Base-by-base conservation (phyloP, 2,888 invertebrate genomes). In the Drosophila borborema region DNA sequence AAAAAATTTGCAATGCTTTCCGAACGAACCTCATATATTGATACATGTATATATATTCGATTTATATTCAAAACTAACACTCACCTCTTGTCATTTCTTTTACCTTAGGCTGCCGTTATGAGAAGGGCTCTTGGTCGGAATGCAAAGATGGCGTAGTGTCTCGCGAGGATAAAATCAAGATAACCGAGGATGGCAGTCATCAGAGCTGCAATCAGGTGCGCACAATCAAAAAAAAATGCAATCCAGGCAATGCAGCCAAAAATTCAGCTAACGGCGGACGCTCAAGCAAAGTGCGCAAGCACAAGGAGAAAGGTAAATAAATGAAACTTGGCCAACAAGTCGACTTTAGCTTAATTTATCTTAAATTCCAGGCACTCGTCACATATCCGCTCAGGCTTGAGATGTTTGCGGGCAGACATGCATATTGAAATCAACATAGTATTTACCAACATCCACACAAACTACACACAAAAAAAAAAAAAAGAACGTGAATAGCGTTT, bases 111-210 rank as follows among this genome's bases (percentile, higher is more conserved):
- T 98, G 98, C 93, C 96, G 97, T 83, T 98, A 98, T 93, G 97
- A 97, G 90, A 97, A 97, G 93, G 97, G 97, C n/a, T 93, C 96
- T 66, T 98, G 97, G 97, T 96, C 96, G 90, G 96, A 96, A 91
- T 98, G 98, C 94, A 94, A 95, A 76, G 95, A 95, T 90, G 96
- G 96, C 74, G 95, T 96, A 94, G 97, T 97, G 96, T 95, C 96
- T 81, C 95, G 98, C 91, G 96, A 95, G 87, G 97, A 98, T 92
- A 96, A 95, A 93, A 93, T 98, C 89, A 97, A 97, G 94, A 94
- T 96, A 58, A 96, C 96, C 91, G 96, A 96, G 85, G 97, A 97
- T 18, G 76, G 67, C n/a, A 82, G 49, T 36, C 76, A 80, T 40
- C 78, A 74, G 38, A 88, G 59, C 77, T 98, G 98, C 92, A 97